phyloP scores from a whole-genome alignment of 2,113 vertebrate genomes.

The Lepisosteus oculatus region DNA sequence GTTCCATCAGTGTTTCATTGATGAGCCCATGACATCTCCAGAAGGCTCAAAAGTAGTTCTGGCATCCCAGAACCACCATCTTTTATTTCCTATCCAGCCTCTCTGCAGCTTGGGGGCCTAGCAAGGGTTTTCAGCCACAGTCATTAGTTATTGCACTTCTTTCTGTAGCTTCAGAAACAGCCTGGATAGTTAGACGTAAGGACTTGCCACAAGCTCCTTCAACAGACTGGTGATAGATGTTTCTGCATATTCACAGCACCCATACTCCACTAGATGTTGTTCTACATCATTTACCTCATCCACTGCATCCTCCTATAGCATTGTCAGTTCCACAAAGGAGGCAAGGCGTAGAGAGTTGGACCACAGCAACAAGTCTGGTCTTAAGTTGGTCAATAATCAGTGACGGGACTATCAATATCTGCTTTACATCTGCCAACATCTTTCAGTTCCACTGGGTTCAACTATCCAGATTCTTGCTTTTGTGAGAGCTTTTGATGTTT shows the following conservation, averaged over 20 bases:
- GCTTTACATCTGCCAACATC: background rate
- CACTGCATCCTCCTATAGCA: background rate
- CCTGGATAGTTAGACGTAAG: background rate
- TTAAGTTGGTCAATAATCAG: background rate
- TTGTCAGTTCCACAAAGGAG: background rate
- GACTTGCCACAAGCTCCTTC: background rate
- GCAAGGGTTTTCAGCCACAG: conserved; percentile 6
- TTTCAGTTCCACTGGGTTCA: conserved; percentile 9
- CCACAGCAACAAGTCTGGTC: background rate
- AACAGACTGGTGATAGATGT: background rate
- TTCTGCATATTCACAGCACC: background rate
- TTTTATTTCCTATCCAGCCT: background rate
- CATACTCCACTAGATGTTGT: background rate
- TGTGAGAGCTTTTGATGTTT: no score
- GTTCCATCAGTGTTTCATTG: background rate
- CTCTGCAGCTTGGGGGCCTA: no score
- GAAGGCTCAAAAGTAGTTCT: background rate
- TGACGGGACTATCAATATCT: background rate
- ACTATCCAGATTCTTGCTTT: no score
- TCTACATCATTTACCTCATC: conserved; percentile 7
- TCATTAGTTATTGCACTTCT: background rate
- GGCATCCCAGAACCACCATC: background rate
- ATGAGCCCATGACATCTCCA: background rate
- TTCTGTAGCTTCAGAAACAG: background rate
- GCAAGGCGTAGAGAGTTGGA: background rate